Base-by-base conservation (phyloP, 2,888 invertebrate genomes). In the Formica aserva region DNA sequence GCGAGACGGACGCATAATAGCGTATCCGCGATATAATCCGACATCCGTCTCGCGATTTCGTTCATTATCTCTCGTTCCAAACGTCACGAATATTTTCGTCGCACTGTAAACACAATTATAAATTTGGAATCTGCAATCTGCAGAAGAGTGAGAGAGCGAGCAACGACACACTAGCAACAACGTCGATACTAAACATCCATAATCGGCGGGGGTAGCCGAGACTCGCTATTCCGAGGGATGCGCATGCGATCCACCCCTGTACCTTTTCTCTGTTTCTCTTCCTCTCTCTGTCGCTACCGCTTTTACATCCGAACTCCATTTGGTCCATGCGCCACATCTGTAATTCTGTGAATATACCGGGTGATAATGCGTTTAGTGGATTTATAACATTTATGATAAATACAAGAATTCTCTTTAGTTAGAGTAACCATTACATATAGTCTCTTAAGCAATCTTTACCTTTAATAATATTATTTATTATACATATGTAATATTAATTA, bases 161-260 rank as follows among this genome's bases (percentile, higher is more conserved):
- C 45, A 35, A 45, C 78, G 71, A 77, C 26, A 38, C 78, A 18
- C 22, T 35, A 45, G 72, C 60, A 80, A 80, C 78, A 71, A 71
- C 72, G 78, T 80, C 78, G 72, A 80, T 80, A 80, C 78, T 80
- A 80, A 80, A 80, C 72, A 80, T 80, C 78, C 72, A 80, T 80
- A 80, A 80, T 71, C 78, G 57, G 78, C 78, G 45, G 41, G 60
- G 78, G 72, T 80, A 71, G 38, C 38, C 60, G 60, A 71, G 60
- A 60, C 45, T 71, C 32, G 71, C 78, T 80, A 13, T 80, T 78
- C 60, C 45, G 78, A 62, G 55, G 72, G 35, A 71, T 80, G 78
- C 78, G 78, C 78, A 80, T 80, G 78, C 78, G 78, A 72, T 45
- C 35, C 60, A 52, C 72, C 74, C 15, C 45, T 48, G 22, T 45